These are phyloP conservation scores for Eudasyphora cyanicolor DNA, from an alignment of 2,888 invertebrate genomes.

Conservation along the genomic window DNA sequence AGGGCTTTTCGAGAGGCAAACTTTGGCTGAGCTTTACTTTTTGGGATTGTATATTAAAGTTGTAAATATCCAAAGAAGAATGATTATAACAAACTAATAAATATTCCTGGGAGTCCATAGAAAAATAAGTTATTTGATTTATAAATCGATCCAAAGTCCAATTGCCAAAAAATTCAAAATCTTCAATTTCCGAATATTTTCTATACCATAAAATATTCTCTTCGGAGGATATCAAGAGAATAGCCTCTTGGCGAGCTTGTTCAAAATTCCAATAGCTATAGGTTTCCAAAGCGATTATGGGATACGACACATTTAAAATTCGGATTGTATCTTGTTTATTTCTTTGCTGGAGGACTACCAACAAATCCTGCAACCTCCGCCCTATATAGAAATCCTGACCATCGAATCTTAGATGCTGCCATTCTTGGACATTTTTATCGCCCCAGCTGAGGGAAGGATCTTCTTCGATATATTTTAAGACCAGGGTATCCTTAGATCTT, in stretches of 20 bases:
- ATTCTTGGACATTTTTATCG: conserved; percentile 71
- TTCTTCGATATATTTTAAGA: conserved; percentile 75
- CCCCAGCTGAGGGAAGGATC: conserved; percentile 72
- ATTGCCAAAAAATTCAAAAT: conserved; percentile 70
- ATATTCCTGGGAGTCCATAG: conserved; percentile 69
- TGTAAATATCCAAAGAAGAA: conserved; percentile 73
- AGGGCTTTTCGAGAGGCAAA: conserved; percentile 70
- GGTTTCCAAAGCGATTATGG: conserved; percentile 69
- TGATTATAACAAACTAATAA: conserved; percentile 70
- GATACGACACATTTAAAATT: conserved; percentile 61
- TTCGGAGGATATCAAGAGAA: conserved; percentile 70
- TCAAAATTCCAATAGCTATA: conserved; percentile 73
- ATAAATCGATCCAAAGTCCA: conserved; percentile 73
- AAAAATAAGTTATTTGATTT: conserved; percentile 70
- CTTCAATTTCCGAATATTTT: conserved; percentile 52
- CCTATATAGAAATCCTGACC: conserved; percentile 74
- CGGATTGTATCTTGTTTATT: conserved; percentile 62
- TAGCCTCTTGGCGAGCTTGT: conserved; percentile 69
- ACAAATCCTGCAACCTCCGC: conserved; percentile 68
- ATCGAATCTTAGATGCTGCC: conserved; percentile 73
- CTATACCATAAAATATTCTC: conserved; percentile 74
- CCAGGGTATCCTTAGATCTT: conserved; percentile 74
- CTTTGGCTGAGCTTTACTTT: conserved; percentile 78
- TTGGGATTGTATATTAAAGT: conserved; percentile 69
- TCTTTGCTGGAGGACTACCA: conserved; percentile 69